Evolutionary conservation across 2,113 vertebrate species (phyloP).

Genomic region (Pristiophorus japonicus): DNA sequence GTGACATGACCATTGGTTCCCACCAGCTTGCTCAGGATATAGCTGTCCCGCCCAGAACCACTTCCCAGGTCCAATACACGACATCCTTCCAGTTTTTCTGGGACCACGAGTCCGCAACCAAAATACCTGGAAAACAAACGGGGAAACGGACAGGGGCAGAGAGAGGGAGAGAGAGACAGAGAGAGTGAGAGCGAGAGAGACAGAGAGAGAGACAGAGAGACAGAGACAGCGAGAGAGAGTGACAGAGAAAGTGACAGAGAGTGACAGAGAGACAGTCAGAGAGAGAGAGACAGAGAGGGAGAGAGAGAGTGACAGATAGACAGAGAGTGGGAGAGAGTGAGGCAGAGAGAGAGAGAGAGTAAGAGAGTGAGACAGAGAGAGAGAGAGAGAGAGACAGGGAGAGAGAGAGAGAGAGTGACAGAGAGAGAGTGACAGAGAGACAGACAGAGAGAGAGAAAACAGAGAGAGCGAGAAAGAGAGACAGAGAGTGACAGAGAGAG

Average conservation of each 20-base stretch:
- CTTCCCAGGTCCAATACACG: conserved; percentile 34
- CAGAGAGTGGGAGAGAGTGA: not conserved
- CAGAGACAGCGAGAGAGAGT: not conserved
- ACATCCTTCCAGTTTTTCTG: conserved; percentile 1
- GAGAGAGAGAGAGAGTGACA: too few relatives aligned
- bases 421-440: too few relatives aligned
- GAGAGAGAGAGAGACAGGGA: too few relatives aligned
- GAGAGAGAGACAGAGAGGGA: not conserved
- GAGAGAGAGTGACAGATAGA: not conserved
- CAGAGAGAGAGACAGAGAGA: not conserved
- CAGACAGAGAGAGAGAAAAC: too few relatives aligned
- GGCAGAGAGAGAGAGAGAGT: too few relatives aligned
- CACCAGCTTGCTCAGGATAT: conserved; percentile 24
- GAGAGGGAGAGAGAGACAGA: not conserved
- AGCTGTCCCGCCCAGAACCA: conserved; percentile 33
- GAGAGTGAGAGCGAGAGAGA: too few relatives aligned
- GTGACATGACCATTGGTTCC: conserved; percentile 8
- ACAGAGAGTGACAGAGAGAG: too few relatives aligned
- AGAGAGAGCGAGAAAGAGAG: too few relatives aligned
- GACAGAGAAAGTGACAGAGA: not conserved
- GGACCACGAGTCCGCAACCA: conserved; percentile 31
- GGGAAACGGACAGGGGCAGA: not conserved
- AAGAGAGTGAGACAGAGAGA: too few relatives aligned
- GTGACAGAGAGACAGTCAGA: not conserved
- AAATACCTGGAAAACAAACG: conserved; percentile 16